Evolutionary conservation across 92 coral and sea anemone genomes (phyloP).

Genomic region (Parazoanthus swiftii): DNA sequence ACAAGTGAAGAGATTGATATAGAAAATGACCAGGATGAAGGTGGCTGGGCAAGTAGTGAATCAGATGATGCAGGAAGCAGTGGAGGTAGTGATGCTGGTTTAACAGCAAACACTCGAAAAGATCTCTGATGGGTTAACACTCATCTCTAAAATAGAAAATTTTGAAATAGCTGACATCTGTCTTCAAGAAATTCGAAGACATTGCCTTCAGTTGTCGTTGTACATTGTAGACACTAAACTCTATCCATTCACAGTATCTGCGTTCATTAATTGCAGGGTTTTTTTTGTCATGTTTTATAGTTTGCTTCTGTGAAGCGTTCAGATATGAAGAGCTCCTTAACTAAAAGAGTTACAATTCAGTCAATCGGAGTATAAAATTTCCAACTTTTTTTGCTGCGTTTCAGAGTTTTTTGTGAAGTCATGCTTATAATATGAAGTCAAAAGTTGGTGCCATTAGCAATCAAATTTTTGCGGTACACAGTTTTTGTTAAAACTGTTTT

Average conservation of each 20-base stretch:
- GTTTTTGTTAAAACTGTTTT: background rate
- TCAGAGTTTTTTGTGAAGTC: background rate
- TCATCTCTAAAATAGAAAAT: slow-evolving; percentile 29
- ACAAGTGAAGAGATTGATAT: slow-evolving; percentile 90
- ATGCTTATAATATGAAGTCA: too few relatives aligned
- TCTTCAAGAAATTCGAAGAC: slow-evolving; percentile 4
- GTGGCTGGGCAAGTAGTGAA: slow-evolving; percentile 93
- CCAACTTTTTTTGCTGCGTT: background rate
- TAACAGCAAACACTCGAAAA: slow-evolving; percentile 80
- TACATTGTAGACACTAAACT: slow-evolving; percentile 33
- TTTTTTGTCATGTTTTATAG: slow-evolving; percentile 33
- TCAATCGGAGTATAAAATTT: background rate
- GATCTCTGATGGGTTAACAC: slow-evolving; percentile 44
- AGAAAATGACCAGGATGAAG: slow-evolving; percentile 85
- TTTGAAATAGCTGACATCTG: slow-evolving; percentile 3
- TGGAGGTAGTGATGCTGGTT: slow-evolving; percentile 96
- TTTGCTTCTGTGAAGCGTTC: slow-evolving; percentile 41
- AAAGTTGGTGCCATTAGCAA: too few relatives aligned
- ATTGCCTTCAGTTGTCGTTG: slow-evolving; percentile 7
- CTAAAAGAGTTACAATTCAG: slow-evolving; percentile 16
- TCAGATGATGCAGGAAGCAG: slow-evolving; percentile 96
- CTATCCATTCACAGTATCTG: slow-evolving; percentile 30
- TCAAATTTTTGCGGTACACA: too few relatives aligned
- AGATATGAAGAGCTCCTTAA: slow-evolving; percentile 12
- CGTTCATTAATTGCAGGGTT: slow-evolving; percentile 6